A percentile compares a stretch with the other conserved stretches of the same genome.
Conservation (phyloP, 2,888 invertebrate genomes). For the Harpalus rufipes region DNA sequence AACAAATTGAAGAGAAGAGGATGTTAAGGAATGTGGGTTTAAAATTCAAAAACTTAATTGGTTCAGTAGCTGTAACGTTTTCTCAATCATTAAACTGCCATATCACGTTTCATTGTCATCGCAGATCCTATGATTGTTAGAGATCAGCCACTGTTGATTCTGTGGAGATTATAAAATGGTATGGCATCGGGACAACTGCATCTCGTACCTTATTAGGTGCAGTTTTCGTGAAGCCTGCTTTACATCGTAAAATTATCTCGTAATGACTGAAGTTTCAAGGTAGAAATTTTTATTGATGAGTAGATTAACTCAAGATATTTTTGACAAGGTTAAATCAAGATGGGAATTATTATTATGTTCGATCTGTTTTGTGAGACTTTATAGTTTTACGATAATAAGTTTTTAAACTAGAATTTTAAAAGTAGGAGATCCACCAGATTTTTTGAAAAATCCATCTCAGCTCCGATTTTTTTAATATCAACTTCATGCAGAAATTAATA, state of each 20-base stretch:
- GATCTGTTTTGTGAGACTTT: too few species aligned
- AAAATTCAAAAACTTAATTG: constrained; percentile 73
- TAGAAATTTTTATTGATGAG: constrained; percentile 47
- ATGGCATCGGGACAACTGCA: constrained; percentile 15
- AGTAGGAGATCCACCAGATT: too few species aligned
- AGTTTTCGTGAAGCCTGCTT: constrained; percentile 59
- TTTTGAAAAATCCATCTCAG: too few species aligned
- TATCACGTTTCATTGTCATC: constrained; percentile 61
- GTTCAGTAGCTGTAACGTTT: constrained; percentile 72
- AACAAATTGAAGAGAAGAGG: constrained; percentile 40
- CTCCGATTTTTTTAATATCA: too few species aligned
- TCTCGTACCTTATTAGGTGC: constrained; percentile 63
- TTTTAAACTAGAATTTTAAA: too few species aligned
- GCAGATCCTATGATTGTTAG: constrained; percentile 10
- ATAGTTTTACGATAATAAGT: too few species aligned
- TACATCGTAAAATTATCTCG: constrained; percentile 58
- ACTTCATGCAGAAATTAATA: too few species aligned
- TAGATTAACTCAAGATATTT: constrained; percentile 46
- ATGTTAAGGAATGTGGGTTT: constrained; percentile 73
- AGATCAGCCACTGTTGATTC: neutral
- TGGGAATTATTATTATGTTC: neutral
- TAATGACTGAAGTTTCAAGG: constrained; percentile 52
- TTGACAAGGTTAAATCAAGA: constrained; percentile 19
- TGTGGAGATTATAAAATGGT: constrained; percentile 52
- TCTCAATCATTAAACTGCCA: constrained; percentile 69